Evolutionary conservation across 2,797 vertebrate genomes (phyloP), one percentile per base, ranked within the genome.

Genomic region (Bradypodion pumilum): DNA sequence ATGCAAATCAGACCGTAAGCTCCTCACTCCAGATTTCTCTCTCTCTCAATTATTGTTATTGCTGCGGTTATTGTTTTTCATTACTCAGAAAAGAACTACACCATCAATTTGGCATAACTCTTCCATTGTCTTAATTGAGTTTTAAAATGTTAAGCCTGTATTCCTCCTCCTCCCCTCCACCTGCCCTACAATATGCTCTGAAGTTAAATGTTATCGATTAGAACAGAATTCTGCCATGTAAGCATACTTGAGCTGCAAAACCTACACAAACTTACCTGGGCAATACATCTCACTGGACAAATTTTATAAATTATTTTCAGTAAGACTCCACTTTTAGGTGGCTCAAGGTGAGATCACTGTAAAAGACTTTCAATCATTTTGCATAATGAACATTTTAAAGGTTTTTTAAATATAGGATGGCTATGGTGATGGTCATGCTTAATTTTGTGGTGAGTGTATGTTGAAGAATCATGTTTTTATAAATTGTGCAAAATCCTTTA

Each of bases 1-100:
- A 81, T 85, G 79, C 79, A 77, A 72, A 81, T 81, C 66, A 40
- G 73, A 60, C 35, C 12, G 19, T 46, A n/a, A 40, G 84, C 32
- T 69, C 27, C 52, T 69, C 15, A 9, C 44, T 70, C 44, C 40
- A 59, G 25, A 44, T 74, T 52, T 56, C 46, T 49, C 42, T 40
- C 29, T 49, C 27, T 74, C 32, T 10, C 40, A 42, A 69, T 42
- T 69, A 2, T 13, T 40, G 3, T 69, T 23, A 23, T 69, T 40
- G 7, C 37, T 37, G 19, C 4, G n/a, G 32, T 56, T 16, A 27
- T 27, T 35, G 19, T 69, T 78, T 37, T 32, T 25, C 70, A 21
- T n/a, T 23, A 66, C 78, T 75, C 44, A 66, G 27, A 68, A 69
- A 70, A 27, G 42, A 68, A 69, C 73, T 21, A 21, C 13, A 35